Base-by-base conservation (phyloP, 2,888 invertebrate species). In the Kuschelorhynchus macadamiae region DNA sequence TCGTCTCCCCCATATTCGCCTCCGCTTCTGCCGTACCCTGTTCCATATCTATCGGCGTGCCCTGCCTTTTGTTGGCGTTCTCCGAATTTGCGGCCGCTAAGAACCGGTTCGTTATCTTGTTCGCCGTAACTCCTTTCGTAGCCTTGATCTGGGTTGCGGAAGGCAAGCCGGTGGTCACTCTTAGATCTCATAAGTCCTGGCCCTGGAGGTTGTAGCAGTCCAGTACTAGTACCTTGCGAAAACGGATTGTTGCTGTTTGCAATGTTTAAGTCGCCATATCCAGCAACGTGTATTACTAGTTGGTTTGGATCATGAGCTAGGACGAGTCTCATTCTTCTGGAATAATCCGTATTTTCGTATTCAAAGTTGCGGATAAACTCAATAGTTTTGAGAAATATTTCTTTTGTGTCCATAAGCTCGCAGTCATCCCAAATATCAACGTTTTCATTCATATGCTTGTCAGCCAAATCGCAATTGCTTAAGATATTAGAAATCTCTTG, bases 381-480 rank as follows among this genome's bases (percentile, higher is more conserved):
- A 49, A 98, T 93, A 12, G 97, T 97, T 83, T 96, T 96, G 17
- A 96, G 86, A 86, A 97, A 97, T 72, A 97, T 95, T 85, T 97
- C 96, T 85, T 98, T 98, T 64, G 96, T 94, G 80, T 96, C 96
- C 87, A 97, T 94, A 72, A 96, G 87, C 81, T 96, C 95, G 72
- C 94, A 92, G 78, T 96, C 95, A 77, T 97, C 95, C 92, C 96
- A 95, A 78, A 95, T 92, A 39, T 95, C 92, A 1, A 81, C 80
- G 71, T 91, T 92, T 75, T 94, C 94, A 79, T 91, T 93, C 88
- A 96, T 95, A 81, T 96, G 93, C 83, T 96, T 96, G 84, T 98
- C 97, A 52, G 96, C 95, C 80, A 97, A 87, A 83, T 98, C 97
- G 85, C 97, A 97, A 85, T 98, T 98, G 82, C 97, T 96, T 80